These are phyloP conservation scores for Hippopotamyrus pictus DNA, from an alignment of 2,797 vertebrate species.

Conservation along the genomic window DNA sequence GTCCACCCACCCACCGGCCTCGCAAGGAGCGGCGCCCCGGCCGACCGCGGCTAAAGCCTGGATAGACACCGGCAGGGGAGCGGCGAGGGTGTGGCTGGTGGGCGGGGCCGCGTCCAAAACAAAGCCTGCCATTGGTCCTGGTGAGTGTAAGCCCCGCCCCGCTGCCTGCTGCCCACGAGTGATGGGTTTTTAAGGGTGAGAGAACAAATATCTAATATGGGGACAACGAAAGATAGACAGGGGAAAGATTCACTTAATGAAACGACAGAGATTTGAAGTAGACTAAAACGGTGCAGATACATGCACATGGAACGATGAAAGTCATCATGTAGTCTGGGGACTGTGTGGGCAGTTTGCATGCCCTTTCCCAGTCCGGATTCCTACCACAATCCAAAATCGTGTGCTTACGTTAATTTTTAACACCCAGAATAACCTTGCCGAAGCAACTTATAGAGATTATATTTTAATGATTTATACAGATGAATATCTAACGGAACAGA, in stretches of 20 bases:
- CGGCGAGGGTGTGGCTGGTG: background rate
- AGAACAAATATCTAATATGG: background rate
- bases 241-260: background rate
- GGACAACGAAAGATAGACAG: background rate
- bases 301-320: background rate
- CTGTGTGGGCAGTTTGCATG: background rate
- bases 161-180: background rate
- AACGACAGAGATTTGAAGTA: background rate
- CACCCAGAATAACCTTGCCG: background rate
- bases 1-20: constrained; percentile 40
- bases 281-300: background rate
- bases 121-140: background rate
- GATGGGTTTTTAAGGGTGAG: background rate
- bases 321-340: background rate
- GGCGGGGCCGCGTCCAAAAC: background rate
- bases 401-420: background rate
- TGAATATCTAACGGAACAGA: background rate
- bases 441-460: background rate
- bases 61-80: background rate
- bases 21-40: background rate
- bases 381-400: background rate
- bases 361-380: background rate
- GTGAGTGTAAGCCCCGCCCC: background rate
- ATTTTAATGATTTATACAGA: background rate
- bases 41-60: background rate